Percentiles rank a stretch among this genome's conserved stretches.
These are phyloP conservation scores for Drosophila funebris DNA, from an alignment of 1,140 invertebrate species.

Conservation along the genomic window DNA sequence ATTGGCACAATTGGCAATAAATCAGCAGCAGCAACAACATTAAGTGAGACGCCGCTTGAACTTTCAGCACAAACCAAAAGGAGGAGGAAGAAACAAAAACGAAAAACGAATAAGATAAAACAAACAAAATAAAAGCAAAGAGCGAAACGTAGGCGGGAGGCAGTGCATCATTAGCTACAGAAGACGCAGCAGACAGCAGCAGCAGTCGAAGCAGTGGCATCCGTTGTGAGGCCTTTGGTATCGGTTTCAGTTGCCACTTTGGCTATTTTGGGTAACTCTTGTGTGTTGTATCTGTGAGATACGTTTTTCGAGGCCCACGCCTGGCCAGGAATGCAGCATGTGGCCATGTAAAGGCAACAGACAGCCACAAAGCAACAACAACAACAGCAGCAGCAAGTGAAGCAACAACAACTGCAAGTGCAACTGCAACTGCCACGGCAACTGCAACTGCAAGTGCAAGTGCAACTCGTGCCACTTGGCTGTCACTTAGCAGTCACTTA, in stretches of 20 bases:
- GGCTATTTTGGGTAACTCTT: constrained; percentile 44
- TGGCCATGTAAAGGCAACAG: constrained; percentile 55
- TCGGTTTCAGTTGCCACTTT: constrained; percentile 15
- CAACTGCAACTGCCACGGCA: constrained; percentile 4
- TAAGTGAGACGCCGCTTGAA: constrained; percentile 32
- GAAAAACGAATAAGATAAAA: constrained; percentile 25
- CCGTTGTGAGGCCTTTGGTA: background rate
- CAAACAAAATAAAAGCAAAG: constrained; percentile 11
- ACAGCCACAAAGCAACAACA: constrained; percentile 25
- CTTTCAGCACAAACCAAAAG: constrained; percentile 12
- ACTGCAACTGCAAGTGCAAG: background rate
- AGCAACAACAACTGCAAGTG: constrained; percentile 7
- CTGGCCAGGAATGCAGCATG: constrained; percentile 55
- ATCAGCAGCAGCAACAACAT: constrained; percentile 53
- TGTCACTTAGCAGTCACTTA: constrained; percentile 54
- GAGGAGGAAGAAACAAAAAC: constrained; percentile 37
- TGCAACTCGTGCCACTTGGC: constrained; percentile 64
- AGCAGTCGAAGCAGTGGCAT: too few relatives aligned
- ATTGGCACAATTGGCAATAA: constrained; percentile 79
- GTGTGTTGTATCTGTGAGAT: constrained; percentile 8
- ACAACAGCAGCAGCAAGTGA: constrained; percentile 9
- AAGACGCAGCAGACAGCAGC: background rate
- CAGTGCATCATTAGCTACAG: constrained; percentile 38
- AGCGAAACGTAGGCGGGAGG: constrained; percentile 6
- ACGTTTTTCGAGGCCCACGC: constrained; percentile 21